Percentiles rank a stretch among this genome's conserved stretches.
phyloP scores from a whole-genome alignment of 2,888 invertebrate species.

The Plagodis dolabraria region DNA sequence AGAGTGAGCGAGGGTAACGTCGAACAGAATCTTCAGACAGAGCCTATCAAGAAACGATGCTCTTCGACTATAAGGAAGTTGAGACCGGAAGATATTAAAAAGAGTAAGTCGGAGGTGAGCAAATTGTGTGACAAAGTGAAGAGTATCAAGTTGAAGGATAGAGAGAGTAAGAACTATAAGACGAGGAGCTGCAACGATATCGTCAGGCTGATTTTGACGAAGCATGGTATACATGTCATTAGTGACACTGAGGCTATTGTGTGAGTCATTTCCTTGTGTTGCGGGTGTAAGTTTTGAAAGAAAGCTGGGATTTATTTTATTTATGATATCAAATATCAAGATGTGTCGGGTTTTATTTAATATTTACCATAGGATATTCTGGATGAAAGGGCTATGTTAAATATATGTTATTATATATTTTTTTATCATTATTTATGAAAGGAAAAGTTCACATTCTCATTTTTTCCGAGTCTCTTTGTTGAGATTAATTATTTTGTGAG shows the following conservation, averaged over 20 bases:
- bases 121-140: conserved; percentile 79
- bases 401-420: too few relatives aligned
- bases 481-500: too few relatives aligned
- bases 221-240: conserved; percentile 91
- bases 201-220: conserved; percentile 90
- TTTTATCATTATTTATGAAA: too few relatives aligned
- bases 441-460: too few relatives aligned
- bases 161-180: conserved; percentile 63
- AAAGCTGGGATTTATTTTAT: too few relatives aligned
- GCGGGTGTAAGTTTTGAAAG: not conserved
- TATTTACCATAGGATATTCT: too few relatives aligned
- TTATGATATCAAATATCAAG: too few relatives aligned
- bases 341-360: too few relatives aligned
- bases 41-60: conserved; percentile 66
- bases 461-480: too few relatives aligned
- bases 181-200: conserved; percentile 84
- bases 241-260: conserved; percentile 92
- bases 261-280: conserved; percentile 35
- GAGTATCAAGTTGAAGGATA: conserved; percentile 74
- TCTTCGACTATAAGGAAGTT: conserved; percentile 72
- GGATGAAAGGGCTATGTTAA: too few relatives aligned
- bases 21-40: conserved; percentile 43
- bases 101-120: conserved; percentile 79
- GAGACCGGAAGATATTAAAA: conserved; percentile 71
- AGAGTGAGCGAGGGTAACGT: conserved; percentile 75